Conservation (phyloP, 2,888 invertebrate species). For the Polyommatus iphigenia region DNA sequence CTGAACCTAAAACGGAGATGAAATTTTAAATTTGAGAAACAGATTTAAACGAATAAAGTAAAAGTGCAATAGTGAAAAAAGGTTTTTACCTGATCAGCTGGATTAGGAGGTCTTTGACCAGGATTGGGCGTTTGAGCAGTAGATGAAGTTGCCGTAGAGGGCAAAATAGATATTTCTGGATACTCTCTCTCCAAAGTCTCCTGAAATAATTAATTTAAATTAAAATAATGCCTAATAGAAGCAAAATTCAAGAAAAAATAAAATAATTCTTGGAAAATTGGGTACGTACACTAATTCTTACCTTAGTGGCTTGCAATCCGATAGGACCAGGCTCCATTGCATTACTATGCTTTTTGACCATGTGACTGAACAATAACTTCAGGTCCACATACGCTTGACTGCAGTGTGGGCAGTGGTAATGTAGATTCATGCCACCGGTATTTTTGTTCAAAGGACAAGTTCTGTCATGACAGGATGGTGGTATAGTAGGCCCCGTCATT, state of each 20-base stretch:
- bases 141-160: constrained; percentile 74
- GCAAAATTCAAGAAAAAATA: constrained; percentile 36
- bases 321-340: constrained; percentile 64
- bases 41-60: too few species aligned
- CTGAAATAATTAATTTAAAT: constrained; percentile 51
- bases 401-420: constrained; percentile 74
- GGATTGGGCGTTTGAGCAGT: constrained; percentile 69
- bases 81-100: constrained; percentile 67
- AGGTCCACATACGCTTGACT: constrained; percentile 73
- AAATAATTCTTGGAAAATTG: background rate
- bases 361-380: constrained; percentile 71
- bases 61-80: too few species aligned
- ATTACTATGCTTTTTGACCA: constrained; percentile 75
- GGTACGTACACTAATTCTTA: constrained; percentile 44
- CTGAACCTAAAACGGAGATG: constrained; percentile 57
- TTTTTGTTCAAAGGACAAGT: constrained; percentile 71
- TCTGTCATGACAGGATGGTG: constrained; percentile 82
- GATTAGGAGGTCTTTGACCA: constrained; percentile 67
- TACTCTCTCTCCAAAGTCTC: constrained; percentile 77
- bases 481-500: constrained; percentile 66
- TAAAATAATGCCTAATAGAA: constrained; percentile 22
- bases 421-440: constrained; percentile 70
- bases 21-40: too few species aligned
- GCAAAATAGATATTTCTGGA: constrained; percentile 76
- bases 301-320: constrained; percentile 76